Evolutionary conservation across 2,113 vertebrate genomes (phyloP), one percentile per base, ranked within the genome.

Genomic region (Shinisaurus crocodilurus): DNA sequence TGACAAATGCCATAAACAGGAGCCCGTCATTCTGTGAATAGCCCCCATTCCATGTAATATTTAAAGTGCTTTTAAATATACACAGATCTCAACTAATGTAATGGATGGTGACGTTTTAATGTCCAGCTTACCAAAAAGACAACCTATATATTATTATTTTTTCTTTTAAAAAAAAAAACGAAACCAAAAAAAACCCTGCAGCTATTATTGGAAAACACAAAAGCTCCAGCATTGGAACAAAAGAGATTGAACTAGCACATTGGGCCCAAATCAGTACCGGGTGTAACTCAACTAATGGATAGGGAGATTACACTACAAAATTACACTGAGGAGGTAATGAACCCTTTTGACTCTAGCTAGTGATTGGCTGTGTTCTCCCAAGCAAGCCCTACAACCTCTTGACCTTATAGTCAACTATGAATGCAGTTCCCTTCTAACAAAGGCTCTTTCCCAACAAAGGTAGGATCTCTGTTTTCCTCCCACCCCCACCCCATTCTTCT

Each of bases 31-130:
- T 50, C 20, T 45, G 87, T 82, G 90, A 93, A 93, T 89, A 89
- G 81, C 85, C 94, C 93, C 93, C 92, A 69, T 63, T 90, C 89
- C 1, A 88, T 88, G 91, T 63, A 92, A 94, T 92, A 95, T 95
- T 96, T 94, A 95, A 95, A 92, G 82, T 87, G 91, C 94, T 85
- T 95, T 94, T 94, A 95, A 74, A 91, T 90, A 88, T 57, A n/a
- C 1, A 10, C 90, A 92, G 92, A 92, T 95, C 92, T 85, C 92
- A 88, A 92, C 75, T 87, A 85, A 84, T 0, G 0, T 92, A 92
- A 94, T 87, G 86, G 89, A 94, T 93, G 93, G 91, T 89, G 93
- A 92, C 90, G 69, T 91, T 83, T 94, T 92, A 74, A 92, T 91
- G 92, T 60, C 91, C 74, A 88, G 6, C 85, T 81, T 54, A 80